Conservation (phyloP, 37 sponge, comb jelly and placozoan genomes). For the Cliona cf. orientalis region DNA sequence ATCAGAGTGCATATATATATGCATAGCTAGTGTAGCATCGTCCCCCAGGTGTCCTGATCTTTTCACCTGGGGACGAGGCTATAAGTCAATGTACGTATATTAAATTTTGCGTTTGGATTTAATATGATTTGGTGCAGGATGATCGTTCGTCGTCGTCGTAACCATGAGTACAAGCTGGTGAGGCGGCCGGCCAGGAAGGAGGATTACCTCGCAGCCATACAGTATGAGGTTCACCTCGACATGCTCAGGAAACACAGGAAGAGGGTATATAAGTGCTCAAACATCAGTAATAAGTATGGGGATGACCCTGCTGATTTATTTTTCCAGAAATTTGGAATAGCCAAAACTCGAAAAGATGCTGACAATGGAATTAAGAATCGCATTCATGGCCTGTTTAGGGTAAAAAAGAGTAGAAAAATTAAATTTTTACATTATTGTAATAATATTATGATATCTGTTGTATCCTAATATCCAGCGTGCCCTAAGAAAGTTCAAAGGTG, state of each 20-base stretch:
- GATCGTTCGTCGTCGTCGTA: constrained; percentile 66
- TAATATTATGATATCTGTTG: not conserved
- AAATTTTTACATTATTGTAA: not conserved
- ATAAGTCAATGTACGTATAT: too few relatives aligned
- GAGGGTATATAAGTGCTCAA: constrained; percentile 42
- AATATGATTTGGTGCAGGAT: constrained; percentile 24
- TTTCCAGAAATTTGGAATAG: constrained; percentile 51
- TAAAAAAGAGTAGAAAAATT: constrained; percentile 5
- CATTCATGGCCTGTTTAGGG: constrained; percentile 66
- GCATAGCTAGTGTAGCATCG: too few relatives aligned
- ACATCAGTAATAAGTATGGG: not conserved
- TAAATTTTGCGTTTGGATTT: not conserved
- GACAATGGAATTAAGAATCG: constrained; percentile 68
- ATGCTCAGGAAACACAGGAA: constrained; percentile 68
- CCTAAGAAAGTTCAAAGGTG: constrained; percentile 82
- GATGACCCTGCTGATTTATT: not conserved
- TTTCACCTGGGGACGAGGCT: too few relatives aligned
- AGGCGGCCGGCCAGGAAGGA: constrained; percentile 68
- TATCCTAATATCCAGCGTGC: constrained; percentile 47
- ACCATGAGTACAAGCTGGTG: constrained; percentile 74
- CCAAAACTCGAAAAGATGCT: constrained; percentile 37
- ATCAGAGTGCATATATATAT: too few relatives aligned
- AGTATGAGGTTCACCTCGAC: constrained; percentile 89
- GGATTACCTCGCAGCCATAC: constrained; percentile 77
- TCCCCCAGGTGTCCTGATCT: too few relatives aligned